Percentiles rank a stretch among this genome's conserved stretches.
Conservation (phyloP, 2,113 vertebrate species). For the Chaenocephalus aceratus region DNA sequence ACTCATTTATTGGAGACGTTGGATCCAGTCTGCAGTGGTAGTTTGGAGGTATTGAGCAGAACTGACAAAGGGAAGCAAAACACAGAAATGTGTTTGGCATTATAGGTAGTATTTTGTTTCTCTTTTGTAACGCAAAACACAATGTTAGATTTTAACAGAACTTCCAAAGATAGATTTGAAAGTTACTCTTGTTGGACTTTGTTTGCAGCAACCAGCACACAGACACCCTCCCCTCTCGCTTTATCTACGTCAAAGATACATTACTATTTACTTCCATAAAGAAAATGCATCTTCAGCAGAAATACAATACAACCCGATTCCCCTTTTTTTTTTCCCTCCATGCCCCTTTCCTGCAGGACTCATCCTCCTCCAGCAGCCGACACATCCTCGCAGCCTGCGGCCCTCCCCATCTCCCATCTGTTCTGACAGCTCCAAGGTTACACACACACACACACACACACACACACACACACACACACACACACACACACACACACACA, state of each 20-base stretch:
- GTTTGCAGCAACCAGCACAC: not conserved
- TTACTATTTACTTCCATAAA: constrained; percentile 38
- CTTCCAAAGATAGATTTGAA: not conserved
- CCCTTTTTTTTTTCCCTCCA: constrained; percentile 16
- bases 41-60: not conserved
- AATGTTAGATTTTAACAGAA: not conserved
- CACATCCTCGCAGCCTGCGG: constrained; percentile 63
- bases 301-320: constrained; percentile 4
- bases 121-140: not conserved
- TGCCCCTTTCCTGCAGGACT: constrained; percentile 49
- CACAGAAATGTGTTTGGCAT: no score
- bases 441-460: constrained; percentile 60
- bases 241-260: not conserved
- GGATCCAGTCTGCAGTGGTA: not conserved
- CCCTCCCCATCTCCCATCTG: constrained; percentile 88
- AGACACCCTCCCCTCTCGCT: not conserved
- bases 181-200: not conserved
- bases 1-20: no score
- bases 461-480: constrained; percentile 55
- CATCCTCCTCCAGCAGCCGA: constrained; percentile 59
- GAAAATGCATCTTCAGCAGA: constrained; percentile 50
- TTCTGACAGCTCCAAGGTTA: constrained; percentile 89
- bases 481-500: constrained; percentile 24
- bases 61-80: not conserved
- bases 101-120: not conserved